Conservation (phyloP, 2,113 vertebrate species). For the Apodemus speciosus region DNA sequence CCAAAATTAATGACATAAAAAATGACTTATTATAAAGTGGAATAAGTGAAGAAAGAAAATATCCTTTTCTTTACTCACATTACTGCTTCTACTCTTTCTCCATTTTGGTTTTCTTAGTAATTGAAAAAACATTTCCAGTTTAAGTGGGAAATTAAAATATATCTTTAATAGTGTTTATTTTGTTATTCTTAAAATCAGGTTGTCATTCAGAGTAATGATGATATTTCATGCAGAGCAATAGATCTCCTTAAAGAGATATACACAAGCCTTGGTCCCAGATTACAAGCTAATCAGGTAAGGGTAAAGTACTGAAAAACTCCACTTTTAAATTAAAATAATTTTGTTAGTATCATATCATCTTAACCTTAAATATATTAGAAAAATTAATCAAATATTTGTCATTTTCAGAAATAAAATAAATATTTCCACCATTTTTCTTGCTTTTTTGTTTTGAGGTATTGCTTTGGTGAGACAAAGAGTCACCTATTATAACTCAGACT, state of each 20-base stretch:
- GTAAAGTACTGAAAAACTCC: not conserved
- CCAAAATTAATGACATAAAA: conserved; percentile 34
- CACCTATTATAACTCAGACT: not conserved
- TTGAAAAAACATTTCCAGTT: not conserved
- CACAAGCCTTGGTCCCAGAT: conserved; percentile 97
- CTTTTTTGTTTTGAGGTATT: not conserved
- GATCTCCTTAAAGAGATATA: conserved; percentile 99
- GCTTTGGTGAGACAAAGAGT: not conserved
- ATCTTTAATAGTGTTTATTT: not conserved
- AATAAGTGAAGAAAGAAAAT: not conserved
- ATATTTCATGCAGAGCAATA: conserved; percentile 97
- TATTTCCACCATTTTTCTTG: not conserved
- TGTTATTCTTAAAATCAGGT: conserved; percentile 86
- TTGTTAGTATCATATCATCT: not conserved
- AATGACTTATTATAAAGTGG: not conserved
- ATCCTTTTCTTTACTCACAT: not conserved
- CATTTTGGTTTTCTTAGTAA: not conserved
- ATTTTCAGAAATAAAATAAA: not conserved
- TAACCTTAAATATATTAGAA: conserved; percentile 10
- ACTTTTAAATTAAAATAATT: not conserved
- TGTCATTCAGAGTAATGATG: conserved; percentile 99
- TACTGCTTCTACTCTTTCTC: not conserved
- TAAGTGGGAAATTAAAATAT: not conserved
- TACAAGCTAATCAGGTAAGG: conserved; percentile 97
- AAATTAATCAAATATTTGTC: not conserved